Conservation (phyloP, 2,797 vertebrate genomes). For the Chloroceryle amazona region DNA sequence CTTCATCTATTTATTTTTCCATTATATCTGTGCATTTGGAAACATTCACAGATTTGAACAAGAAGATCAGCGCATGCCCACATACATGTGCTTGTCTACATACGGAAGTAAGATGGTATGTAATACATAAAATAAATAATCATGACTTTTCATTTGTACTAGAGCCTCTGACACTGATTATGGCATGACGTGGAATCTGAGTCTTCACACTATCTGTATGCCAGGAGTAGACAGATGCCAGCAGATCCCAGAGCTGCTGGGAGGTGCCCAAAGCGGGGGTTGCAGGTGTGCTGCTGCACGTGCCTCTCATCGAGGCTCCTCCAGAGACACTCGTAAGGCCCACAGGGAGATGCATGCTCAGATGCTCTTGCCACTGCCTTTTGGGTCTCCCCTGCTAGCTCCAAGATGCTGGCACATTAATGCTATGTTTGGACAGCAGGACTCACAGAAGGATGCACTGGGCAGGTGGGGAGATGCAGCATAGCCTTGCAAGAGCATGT, state of each 20-base stretch:
- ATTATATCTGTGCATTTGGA: background rate
- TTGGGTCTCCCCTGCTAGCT: background rate
- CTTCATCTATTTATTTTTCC: background rate
- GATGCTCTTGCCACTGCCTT: background rate
- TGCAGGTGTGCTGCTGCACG: accelerated
- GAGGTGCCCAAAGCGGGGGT: background rate
- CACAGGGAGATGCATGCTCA: background rate
- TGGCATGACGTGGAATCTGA: accelerated
- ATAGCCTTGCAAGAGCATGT: background rate
- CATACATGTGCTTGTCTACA: accelerated
- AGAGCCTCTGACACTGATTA: background rate
- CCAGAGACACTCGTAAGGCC: background rate
- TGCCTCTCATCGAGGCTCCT: background rate
- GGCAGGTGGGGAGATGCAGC: background rate
- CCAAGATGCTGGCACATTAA: background rate
- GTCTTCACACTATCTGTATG: accelerated
- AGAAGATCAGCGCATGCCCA: background rate
- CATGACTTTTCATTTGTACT: background rate
- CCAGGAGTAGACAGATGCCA: background rate
- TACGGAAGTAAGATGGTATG: background rate
- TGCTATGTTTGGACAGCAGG: background rate
- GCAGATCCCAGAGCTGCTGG: background rate
- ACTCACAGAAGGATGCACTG: background rate
- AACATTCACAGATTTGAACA: background rate
- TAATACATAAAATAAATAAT: background rate